Base-by-base conservation (phyloP, 2,797 vertebrate genomes). In the Chelon auratus region DNA sequence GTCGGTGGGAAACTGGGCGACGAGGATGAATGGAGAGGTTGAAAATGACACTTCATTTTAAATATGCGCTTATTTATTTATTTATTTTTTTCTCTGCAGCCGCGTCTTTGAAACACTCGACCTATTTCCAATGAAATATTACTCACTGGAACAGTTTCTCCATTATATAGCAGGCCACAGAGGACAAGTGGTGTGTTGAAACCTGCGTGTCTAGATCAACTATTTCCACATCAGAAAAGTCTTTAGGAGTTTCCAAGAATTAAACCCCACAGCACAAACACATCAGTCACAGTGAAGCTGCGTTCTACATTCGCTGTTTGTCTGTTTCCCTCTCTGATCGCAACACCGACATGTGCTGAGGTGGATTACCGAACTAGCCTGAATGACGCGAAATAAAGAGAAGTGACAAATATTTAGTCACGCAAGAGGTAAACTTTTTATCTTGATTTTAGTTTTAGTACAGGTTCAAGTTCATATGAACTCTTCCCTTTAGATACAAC, bases 171-270 rank as follows among this genome's bases (percentile, higher is more conserved):
- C 6, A 13, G 17, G 40, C 17, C 26, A 18, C 5, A 6, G n/a
- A 24, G 26, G 30, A 63, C 0, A 40, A 33, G 30, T 45, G 22
- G 11, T 3, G n/a, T 75, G 72, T 58, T 33, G 40, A 68, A 76
- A 78, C 22, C 1, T 43, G 50, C 14, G 48, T 50, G 52, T 75
- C 67, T 45, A n/a, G 18, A 62, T 62, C 7, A 0, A 48, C 33
- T n/a, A 20, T 62, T 48, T 72, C 65, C 47, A 65, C 26, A 74
- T 68, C 47, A 20, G 60, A 61, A 40, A 51, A 14, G 51, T 62
- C 24, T 51, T 53, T 20, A 53, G n/a, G 47, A 47, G 10, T 62
- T 56, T 54, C 51, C 64, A 61, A 61, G 58, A 72, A 36, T 48
- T 13, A 13, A 62, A 56, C 4, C 43, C 9, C 37, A 22, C 22